Conservation (phyloP, 2,797 vertebrate species). For the Halcyon chelicuti region DNA sequence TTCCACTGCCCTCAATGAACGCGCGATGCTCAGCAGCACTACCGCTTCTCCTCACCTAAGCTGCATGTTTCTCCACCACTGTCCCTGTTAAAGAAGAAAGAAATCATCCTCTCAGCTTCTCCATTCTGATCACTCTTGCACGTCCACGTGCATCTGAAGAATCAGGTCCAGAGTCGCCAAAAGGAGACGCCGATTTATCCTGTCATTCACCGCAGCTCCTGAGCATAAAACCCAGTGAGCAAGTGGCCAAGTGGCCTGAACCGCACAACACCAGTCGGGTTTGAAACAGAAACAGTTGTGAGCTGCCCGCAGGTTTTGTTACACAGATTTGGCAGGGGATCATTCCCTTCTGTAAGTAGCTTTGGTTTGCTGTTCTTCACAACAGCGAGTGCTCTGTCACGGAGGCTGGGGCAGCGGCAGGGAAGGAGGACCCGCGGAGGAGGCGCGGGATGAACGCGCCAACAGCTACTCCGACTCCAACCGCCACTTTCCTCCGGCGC, state of each 20-base stretch:
- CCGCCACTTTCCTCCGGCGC: conserved; percentile 10
- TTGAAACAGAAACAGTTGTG: conserved; percentile 24
- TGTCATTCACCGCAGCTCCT: neutral
- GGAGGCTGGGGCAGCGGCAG: conserved; percentile 4
- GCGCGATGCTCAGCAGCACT: neutral
- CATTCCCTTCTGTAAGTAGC: neutral
- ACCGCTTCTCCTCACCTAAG: neutral
- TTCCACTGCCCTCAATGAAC: neutral
- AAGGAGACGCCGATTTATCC: neutral
- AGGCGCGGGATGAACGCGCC: neutral
- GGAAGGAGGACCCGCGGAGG: conserved; percentile 11
- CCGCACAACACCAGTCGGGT: neutral
- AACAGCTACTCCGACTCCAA: neutral
- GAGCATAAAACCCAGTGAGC: neutral
- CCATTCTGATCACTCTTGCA: neutral
- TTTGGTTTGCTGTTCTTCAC: neutral
- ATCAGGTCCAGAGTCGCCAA: neutral
- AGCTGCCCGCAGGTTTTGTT: conserved; percentile 26
- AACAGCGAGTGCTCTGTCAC: neutral
- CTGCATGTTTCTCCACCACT: neutral
- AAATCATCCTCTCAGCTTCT: neutral
- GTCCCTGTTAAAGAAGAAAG: neutral
- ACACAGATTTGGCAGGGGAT: conserved; percentile 17
- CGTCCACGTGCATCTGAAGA: fast-evolving
- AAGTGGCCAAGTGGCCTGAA: neutral